Evolutionary conservation across 2,113 vertebrate species (phyloP).

Genomic region (Psammodynastes pulverulentus): DNA sequence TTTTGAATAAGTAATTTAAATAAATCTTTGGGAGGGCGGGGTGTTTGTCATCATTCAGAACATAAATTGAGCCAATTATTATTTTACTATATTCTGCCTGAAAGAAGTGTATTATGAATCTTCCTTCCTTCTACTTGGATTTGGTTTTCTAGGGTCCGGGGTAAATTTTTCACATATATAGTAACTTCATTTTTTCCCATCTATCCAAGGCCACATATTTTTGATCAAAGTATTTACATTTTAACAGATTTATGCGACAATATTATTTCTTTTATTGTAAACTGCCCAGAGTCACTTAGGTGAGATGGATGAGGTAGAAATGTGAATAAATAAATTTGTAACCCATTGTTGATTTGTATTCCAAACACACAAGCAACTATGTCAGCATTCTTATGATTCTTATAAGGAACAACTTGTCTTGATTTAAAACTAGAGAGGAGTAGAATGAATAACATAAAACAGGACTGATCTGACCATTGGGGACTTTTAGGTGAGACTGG

Average conservation of each 20-base stretch:
- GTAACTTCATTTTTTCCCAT: neutral
- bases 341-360: neutral
- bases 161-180: neutral
- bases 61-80: neutral
- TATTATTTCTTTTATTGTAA: neutral
- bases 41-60: neutral
- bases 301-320: too few species aligned
- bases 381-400: neutral
- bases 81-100: neutral
- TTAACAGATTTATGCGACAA: neutral
- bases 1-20: neutral
- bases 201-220: too few species aligned
- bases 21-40: neutral
- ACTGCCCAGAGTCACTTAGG: too few species aligned
- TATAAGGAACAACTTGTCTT: neutral
- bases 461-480: neutral
- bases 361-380: neutral
- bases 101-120: neutral
- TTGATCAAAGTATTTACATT: neutral
- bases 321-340: too few species aligned
- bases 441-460: neutral
- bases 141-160: neutral
- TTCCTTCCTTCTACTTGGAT: neutral
- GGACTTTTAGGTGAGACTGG: neutral
- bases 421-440: neutral